Evolutionary conservation across 1,140 invertebrate genomes (phyloP).

Genomic region (Papilio dardanus): DNA sequence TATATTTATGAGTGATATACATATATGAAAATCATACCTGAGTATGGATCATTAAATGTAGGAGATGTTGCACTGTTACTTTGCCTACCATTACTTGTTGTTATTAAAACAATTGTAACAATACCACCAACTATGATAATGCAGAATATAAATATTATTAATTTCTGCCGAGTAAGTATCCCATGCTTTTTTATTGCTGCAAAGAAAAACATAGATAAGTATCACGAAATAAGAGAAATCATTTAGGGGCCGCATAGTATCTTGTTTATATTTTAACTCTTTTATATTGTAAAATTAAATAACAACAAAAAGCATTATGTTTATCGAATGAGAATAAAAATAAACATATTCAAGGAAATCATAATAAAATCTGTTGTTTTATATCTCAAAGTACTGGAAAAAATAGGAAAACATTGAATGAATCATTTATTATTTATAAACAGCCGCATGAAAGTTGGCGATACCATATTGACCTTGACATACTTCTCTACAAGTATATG

Average conservation of each 20-base stretch:
- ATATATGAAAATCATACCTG: slow-evolving; percentile 32
- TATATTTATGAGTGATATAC: slow-evolving; percentile 15
- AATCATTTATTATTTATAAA: too few relatives aligned
- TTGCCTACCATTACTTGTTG: slow-evolving; percentile 47
- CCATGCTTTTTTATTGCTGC: slow-evolving; percentile 51
- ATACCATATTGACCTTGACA: too few relatives aligned
- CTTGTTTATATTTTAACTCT: too few relatives aligned
- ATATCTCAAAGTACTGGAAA: too few relatives aligned
- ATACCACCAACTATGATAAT: slow-evolving; percentile 55
- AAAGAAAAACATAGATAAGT: slow-evolving; percentile 39
- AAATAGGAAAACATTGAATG: too few relatives aligned
- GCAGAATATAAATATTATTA: slow-evolving; percentile 57
- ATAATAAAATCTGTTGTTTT: too few relatives aligned
- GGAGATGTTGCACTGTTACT: slow-evolving; percentile 34
- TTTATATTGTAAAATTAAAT: too few relatives aligned
- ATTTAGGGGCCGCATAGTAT: slow-evolving; percentile 5
- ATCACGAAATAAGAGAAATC: background rate
- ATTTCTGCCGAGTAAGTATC: slow-evolving; percentile 58
- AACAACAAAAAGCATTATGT: too few relatives aligned
- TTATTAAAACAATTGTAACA: slow-evolving; percentile 54
- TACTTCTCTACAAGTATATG: too few relatives aligned
- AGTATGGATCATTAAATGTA: slow-evolving; percentile 32
- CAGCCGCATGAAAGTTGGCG: too few relatives aligned
- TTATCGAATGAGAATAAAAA: too few relatives aligned
- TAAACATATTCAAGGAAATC: too few relatives aligned